These are phyloP conservation scores for Pemphredon lugubris DNA, from an alignment of 2,888 invertebrate species.

Conservation along the genomic window DNA sequence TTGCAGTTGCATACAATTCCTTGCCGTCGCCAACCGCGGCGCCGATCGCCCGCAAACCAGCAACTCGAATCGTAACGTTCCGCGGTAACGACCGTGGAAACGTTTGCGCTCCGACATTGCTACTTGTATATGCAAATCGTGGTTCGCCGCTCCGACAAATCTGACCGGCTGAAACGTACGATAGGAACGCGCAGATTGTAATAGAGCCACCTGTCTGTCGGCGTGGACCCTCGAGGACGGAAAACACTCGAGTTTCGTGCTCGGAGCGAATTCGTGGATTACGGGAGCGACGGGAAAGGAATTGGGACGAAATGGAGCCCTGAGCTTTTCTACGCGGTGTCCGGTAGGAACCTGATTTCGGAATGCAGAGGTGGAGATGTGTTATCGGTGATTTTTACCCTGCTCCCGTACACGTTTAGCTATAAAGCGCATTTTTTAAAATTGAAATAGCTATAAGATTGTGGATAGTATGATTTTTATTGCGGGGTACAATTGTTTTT, in stretches of 20 bases:
- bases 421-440: no score
- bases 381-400: no score
- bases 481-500: no score
- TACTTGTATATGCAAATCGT: slow-evolving; percentile 59
- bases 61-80: slow-evolving; percentile 23
- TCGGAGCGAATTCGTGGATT: slow-evolving; percentile 2
- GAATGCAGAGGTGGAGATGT: no score
- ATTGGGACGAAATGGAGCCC: neutral
- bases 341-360: no score
- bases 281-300: neutral
- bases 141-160: slow-evolving; percentile 45
- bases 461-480: no score
- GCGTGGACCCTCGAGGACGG: slow-evolving; percentile 13
- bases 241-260: slow-evolving; percentile 12
- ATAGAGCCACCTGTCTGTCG: slow-evolving; percentile 43
- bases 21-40: slow-evolving; percentile 13
- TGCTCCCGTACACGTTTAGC: no score
- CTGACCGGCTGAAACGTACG: slow-evolving; percentile 40
- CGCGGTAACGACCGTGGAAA: slow-evolving; percentile 46
- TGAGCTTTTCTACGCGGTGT: no score
- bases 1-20: slow-evolving; percentile 45
- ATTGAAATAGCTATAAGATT: no score
- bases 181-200: slow-evolving; percentile 24
- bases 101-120: slow-evolving; percentile 49
- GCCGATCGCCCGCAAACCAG: slow-evolving; percentile 31